Evolutionary conservation across 2,113 vertebrate genomes (phyloP).

Genomic region (Cryptomyrus ogoouensis): DNA sequence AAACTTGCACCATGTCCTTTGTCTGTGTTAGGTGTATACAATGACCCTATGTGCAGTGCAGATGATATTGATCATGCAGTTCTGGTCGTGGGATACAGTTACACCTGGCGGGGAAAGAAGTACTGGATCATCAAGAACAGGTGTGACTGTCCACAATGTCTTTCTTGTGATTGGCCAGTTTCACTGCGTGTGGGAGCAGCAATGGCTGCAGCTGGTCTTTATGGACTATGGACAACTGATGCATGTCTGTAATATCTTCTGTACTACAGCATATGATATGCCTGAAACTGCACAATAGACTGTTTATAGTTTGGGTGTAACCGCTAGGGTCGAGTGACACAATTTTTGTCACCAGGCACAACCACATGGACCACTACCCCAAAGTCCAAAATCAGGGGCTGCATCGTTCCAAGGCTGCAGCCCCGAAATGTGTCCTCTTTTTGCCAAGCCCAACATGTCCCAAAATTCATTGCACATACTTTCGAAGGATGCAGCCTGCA

Average conservation of each 20-base stretch:
- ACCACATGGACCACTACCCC: too few species aligned
- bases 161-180: neutral
- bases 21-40: slow-evolving; percentile 73
- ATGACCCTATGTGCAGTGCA: slow-evolving; percentile 69
- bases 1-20: neutral
- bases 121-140: slow-evolving; percentile 97
- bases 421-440: neutral
- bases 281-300: neutral
- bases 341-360: too few species aligned
- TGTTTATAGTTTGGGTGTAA: too few species aligned
- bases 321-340: too few species aligned
- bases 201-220: neutral
- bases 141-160: slow-evolving; percentile 46
- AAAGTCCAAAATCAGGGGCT: neutral
- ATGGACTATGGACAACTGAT: neutral
- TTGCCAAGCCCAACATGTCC: neutral
- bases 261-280: neutral
- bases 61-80: slow-evolving; percentile 82
- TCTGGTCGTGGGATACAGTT: slow-evolving; percentile 81
- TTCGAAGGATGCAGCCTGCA: neutral
- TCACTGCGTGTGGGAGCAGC: neutral
- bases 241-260: neutral
- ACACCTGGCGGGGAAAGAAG: slow-evolving; percentile 68
- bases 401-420: neutral
- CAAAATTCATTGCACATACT: neutral